A percentile compares a stretch with the other conserved stretches of the same genome.
These are phyloP conservation scores for Tursiops truncatus DNA, from an alignment of 2,113 vertebrate species.

Conservation along the genomic window DNA sequence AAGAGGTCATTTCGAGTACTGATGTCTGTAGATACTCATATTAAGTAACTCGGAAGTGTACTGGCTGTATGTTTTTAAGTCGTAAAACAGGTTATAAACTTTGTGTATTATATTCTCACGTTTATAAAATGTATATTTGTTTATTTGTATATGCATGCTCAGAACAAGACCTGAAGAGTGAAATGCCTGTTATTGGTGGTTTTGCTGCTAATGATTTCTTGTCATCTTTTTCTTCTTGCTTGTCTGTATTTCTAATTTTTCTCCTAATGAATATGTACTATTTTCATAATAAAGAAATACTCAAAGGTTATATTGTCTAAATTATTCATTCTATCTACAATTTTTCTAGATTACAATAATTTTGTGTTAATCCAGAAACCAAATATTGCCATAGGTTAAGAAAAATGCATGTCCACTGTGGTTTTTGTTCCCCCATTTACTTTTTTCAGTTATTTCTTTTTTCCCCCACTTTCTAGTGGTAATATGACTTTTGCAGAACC, in stretches of 20 bases:
- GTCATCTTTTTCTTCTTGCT: neutral
- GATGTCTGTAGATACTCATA: neutral
- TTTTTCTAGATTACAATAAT: neutral
- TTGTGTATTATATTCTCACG: neutral
- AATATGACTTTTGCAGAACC: neutral
- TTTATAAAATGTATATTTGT: neutral
- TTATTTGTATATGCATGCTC: neutral
- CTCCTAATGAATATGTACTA: neutral
- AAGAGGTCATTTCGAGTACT: neutral
- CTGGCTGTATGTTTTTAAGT: neutral
- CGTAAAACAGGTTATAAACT: neutral
- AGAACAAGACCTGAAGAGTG: neutral
- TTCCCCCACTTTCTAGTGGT: neutral
- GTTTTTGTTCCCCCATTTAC: neutral
- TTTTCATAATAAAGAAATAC: conserved; percentile 8
- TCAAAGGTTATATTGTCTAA: neutral
- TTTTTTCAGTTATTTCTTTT: neutral
- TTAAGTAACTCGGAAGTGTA: neutral
- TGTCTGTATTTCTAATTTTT: neutral
- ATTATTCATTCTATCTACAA: neutral
- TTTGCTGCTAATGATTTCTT: neutral
- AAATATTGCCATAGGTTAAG: neutral
- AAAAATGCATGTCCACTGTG: neutral
- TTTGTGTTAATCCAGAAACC: neutral
- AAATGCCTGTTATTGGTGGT: neutral